Evolutionary conservation across 2,113 vertebrate genomes (phyloP), one percentile per base, ranked within the genome.

Genomic region (Ptilonorhynchus violaceus): DNA sequence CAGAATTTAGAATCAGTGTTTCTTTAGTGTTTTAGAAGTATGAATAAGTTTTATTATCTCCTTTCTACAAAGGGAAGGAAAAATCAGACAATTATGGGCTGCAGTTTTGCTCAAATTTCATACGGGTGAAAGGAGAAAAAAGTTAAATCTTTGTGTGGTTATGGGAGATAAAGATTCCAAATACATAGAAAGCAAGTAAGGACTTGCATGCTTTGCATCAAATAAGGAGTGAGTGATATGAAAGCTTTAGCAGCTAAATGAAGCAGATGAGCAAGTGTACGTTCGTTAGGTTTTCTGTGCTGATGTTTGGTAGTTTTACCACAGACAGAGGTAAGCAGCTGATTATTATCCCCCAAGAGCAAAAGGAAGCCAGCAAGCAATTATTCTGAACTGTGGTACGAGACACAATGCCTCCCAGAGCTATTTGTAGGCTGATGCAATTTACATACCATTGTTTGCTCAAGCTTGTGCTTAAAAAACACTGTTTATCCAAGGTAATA

Each of bases 401-500:
- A 82, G 85, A 74, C 62, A 85, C 49, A 85, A 60, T 60, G 70
- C 37, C 22, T 95, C 81, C 90, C 94, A 94, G 58, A 96, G 95
- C 90, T 90, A 52, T 92, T 76, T 85, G 78, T 76, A 93, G 52
- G 85, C 69, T 76, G 78, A 79, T 73, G 55, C 53, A 88, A 92
- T 94, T 94, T 95, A 64, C 92, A 78, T 60, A 79, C 47, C 30
- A 76, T 31, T 90, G 85, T 93, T 96, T 89, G 92, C 77, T 95
- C 84, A 77, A 81, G 84, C 81, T 46, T 49, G 78, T 52, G 31
- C 62, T 96, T 85, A 82, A 85, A 89, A 88, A 80, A 5, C 37
- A 35, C 22, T 58, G 74, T 93, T 96, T 94, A 90, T 90, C 70
- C 66, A 69, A 92, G 62, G 67, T 58, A 88, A 92, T 67, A 33